A percentile compares a stretch with the other conserved stretches of the same genome.
Conservation (phyloP, 2,888 invertebrate species). For the Dexiosoma caninum region DNA sequence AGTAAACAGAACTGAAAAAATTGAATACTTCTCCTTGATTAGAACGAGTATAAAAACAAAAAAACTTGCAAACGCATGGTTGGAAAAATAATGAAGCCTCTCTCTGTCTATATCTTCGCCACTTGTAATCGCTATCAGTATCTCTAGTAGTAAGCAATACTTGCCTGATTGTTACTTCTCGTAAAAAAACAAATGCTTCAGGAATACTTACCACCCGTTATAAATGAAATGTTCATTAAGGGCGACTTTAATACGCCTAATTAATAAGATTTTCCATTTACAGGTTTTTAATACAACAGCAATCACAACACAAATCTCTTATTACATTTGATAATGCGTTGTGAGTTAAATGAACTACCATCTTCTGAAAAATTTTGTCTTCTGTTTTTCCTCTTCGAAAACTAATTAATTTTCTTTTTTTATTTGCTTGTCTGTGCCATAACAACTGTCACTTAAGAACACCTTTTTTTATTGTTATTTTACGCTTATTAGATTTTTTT, state of each 20-base stretch:
- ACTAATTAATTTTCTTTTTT: not conserved
- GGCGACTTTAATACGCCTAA: not conserved
- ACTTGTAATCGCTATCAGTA: too few relatives aligned
- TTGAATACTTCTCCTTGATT: too few relatives aligned
- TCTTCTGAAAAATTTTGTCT: not conserved
- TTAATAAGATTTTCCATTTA: not conserved
- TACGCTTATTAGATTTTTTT: constrained; percentile 12
- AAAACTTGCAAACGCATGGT: too few relatives aligned
- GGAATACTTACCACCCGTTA: too few relatives aligned
- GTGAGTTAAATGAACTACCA: not conserved
- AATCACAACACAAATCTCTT: not conserved
- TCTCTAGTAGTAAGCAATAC: too few relatives aligned
- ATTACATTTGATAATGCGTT: not conserved
- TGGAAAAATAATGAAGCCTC: too few relatives aligned
- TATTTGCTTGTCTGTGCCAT: not conserved
- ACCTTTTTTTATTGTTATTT: constrained; percentile 26
- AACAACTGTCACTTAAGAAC: constrained; percentile 17
- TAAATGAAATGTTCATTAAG: not conserved
- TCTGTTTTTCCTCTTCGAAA: not conserved
- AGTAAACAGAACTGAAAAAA: too few relatives aligned
- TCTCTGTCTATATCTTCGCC: too few relatives aligned
- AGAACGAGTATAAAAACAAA: too few relatives aligned
- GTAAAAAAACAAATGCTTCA: too few relatives aligned
- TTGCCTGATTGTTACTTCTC: too few relatives aligned
- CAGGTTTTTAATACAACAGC: not conserved